These are phyloP conservation scores for Aromia moschata DNA, from an alignment of 2,888 invertebrate genomes.

Conservation along the genomic window DNA sequence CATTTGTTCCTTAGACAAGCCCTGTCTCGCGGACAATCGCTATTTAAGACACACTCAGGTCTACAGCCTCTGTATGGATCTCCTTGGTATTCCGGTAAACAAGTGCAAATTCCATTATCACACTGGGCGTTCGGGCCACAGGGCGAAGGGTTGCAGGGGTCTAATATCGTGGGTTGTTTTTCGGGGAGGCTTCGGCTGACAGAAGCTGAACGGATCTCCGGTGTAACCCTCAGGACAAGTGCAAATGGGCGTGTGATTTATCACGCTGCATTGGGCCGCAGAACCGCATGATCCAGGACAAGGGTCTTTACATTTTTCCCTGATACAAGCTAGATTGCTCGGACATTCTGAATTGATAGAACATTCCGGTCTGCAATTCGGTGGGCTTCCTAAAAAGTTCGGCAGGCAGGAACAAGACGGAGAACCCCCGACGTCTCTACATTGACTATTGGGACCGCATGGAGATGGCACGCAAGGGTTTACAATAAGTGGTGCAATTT, in stretches of 20 bases:
- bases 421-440: constrained; percentile 68
- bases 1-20: constrained; percentile 80
- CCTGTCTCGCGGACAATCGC: constrained; percentile 74
- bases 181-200: constrained; percentile 58
- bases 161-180: constrained; percentile 35
- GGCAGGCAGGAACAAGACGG: constrained; percentile 75
- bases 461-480: constrained; percentile 78
- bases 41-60: constrained; percentile 77
- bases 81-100: constrained; percentile 74
- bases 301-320: constrained; percentile 76
- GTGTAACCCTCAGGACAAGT: constrained; percentile 69
- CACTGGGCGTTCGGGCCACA: constrained; percentile 80
- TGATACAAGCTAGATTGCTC: constrained; percentile 76
- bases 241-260: constrained; percentile 76
- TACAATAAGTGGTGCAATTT: constrained; percentile 58
- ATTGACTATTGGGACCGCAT: constrained; percentile 74
- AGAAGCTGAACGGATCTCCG: constrained; percentile 68
- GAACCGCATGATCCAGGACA: constrained; percentile 78
- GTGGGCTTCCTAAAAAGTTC: constrained; percentile 74
- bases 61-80: constrained; percentile 78
- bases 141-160: constrained; percentile 77
- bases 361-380: constrained; percentile 79
- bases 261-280: constrained; percentile 71
- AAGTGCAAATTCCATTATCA: constrained; percentile 74
- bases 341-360: constrained; percentile 77